phyloP scores from a whole-genome alignment of 2,888 invertebrate species.

The Trichogramma dendrolimi region DNA sequence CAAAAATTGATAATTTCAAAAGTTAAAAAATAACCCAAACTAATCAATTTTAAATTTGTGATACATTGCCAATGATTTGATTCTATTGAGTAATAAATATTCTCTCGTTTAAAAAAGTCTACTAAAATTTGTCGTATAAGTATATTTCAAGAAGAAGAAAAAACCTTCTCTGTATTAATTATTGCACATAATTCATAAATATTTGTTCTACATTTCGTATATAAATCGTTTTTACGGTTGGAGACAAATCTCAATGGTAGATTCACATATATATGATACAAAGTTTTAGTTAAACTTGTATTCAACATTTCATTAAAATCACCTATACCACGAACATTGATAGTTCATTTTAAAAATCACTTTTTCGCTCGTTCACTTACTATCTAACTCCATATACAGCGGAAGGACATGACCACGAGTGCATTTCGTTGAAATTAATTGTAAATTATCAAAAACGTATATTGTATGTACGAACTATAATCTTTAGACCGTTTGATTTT shows the following conservation, averaged over 20 bases:
- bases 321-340: conserved; percentile 25
- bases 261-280: conserved; percentile 25
- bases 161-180: conserved; percentile 24
- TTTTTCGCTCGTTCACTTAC: conserved; percentile 21
- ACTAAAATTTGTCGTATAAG: conserved; percentile 23
- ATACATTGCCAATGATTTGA: too few relatives aligned
- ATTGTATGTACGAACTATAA: conserved; percentile 26
- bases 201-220: conserved; percentile 16
- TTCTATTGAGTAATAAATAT: conserved; percentile 14
- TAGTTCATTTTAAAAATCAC: conserved; percentile 26
- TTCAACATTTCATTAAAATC: conserved; percentile 28
- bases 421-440: conserved; percentile 31
- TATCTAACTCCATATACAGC: conserved; percentile 21
- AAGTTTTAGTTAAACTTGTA: conserved; percentile 22
- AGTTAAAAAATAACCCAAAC: too few relatives aligned
- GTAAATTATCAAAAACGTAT: conserved; percentile 25
- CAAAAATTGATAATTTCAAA: too few relatives aligned
- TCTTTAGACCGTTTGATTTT: conserved; percentile 31
- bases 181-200: conserved; percentile 29
- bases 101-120: conserved; percentile 23
- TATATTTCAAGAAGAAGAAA: conserved; percentile 26
- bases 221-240: conserved; percentile 26
- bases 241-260: conserved; percentile 25
- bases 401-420: conserved; percentile 23
- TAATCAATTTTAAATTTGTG: too few relatives aligned